Conservation (phyloP, 2,888 invertebrate species). For the Chaetogeoica ovagalla region DNA sequence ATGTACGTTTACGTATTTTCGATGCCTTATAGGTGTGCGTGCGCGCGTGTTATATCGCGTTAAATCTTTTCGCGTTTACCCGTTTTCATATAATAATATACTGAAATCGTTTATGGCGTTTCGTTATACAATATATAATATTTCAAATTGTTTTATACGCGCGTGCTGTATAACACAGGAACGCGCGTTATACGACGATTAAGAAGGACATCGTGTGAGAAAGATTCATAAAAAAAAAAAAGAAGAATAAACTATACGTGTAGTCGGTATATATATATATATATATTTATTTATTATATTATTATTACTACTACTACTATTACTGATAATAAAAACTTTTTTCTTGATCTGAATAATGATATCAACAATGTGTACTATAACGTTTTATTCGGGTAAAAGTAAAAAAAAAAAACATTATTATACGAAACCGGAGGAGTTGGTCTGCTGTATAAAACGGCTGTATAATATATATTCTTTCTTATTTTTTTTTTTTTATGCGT, state of each 20-base stretch:
- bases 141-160: too few relatives aligned
- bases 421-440: slow-evolving; percentile 8
- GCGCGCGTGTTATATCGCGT: too few relatives aligned
- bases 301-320: too few relatives aligned
- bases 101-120: too few relatives aligned
- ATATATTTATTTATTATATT: too few relatives aligned
- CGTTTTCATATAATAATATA: too few relatives aligned
- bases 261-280: background rate
- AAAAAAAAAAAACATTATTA: background rate
- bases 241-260: too few relatives aligned
- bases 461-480: background rate
- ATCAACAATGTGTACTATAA: background rate
- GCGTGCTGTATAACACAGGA: too few relatives aligned
- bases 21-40: too few relatives aligned
- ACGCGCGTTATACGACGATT: background rate
- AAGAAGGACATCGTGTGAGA: background rate
- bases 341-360: slow-evolving; percentile 29
- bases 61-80: too few relatives aligned
- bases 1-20: too few relatives aligned
- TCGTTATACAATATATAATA: too few relatives aligned
- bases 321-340: slow-evolving; percentile 4
- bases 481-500: slow-evolving; percentile 34
- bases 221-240: background rate
- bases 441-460: slow-evolving; percentile 14
- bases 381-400: slow-evolving; percentile 9